Base-by-base conservation (phyloP, 2,797 vertebrate species). In the Tadarida brasiliensis region DNA sequence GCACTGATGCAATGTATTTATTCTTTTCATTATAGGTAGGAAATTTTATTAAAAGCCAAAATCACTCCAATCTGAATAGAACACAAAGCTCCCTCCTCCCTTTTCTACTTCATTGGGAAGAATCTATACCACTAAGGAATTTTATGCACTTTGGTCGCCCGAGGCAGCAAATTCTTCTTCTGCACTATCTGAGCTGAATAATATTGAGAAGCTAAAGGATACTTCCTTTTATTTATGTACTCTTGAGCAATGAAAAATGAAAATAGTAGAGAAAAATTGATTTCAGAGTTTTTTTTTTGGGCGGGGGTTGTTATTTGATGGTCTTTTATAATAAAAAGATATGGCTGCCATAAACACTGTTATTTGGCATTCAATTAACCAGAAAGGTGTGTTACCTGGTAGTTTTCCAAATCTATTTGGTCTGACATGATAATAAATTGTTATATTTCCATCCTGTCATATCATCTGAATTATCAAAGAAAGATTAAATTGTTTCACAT, bases 1-100 rank as follows among this genome's bases (percentile, higher is more conserved):
- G 97, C 97, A 97, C 71, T 22, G 0, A 76, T 94, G 74, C 96
- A 97, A 98, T 97, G 90, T 97, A 98, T 97, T 98, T 98, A 97
- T 98, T 98, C 97, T 98, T 98, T 98, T 98, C 96, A 98, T 98
- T 98, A 96, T 76, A 94, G 87, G 78, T 97, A 76, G 76, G 76
- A 97, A 97, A 98, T 97, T 76, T 96, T 97, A 98, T 98, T 98
- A 98, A 98, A 98, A 98, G 96, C 88, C 1, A 0, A 98, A 96
- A 96, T 81, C 0, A 0, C 91, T 80, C 63, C 97, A 90, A 98
- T 97, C 94, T 95, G 95, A 97, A 96, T 51, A 94, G 74, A 56
- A 97, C 94, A 97, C 57, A 92, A 96, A 96, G 73, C 83, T 94
- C 68, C 57, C 85, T 61, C 80, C 63, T 89, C 70, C 80, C 56